Conservation (phyloP, 2,888 invertebrate species). For the Tipula confusa region DNA sequence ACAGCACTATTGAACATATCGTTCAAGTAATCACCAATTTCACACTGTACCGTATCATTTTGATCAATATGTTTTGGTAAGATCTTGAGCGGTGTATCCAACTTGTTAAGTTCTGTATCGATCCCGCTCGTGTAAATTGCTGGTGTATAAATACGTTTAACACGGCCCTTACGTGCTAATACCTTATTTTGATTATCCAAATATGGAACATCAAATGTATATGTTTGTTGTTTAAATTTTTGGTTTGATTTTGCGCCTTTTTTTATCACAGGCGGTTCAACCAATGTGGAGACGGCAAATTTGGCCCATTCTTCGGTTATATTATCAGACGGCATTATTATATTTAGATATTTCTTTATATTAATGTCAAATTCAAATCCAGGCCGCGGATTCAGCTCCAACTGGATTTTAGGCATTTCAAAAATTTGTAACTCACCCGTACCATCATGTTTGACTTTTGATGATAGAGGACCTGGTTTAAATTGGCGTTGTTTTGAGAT, state of each 20-base stretch:
- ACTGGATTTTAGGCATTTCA: conserved; percentile 46
- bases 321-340: conserved; percentile 45
- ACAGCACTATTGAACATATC: conserved; percentile 59
- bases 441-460: conserved; percentile 42
- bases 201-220: conserved; percentile 58
- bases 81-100: conserved; percentile 40
- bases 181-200: conserved; percentile 56
- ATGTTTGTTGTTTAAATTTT: conserved; percentile 39
- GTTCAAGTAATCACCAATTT: conserved; percentile 51
- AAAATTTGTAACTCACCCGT: conserved; percentile 44
- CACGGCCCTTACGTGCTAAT: conserved; percentile 48
- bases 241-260: background rate
- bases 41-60: conserved; percentile 36
- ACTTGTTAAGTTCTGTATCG: background rate
- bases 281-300: conserved; percentile 47
- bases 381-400: conserved; percentile 46
- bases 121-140: background rate
- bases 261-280: conserved; percentile 31
- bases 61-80: conserved; percentile 36
- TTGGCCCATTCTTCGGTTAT: conserved; percentile 49
- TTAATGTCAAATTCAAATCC: conserved; percentile 45
- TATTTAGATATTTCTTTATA: conserved; percentile 47
- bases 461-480: conserved; percentile 46
- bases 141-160: background rate
- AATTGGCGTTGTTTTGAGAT: background rate